Evolutionary conservation across 23 tunicate genomes (phyloP), one percentile per base, ranked within the genome.

Genomic region (Halocynthia aurantium): DNA sequence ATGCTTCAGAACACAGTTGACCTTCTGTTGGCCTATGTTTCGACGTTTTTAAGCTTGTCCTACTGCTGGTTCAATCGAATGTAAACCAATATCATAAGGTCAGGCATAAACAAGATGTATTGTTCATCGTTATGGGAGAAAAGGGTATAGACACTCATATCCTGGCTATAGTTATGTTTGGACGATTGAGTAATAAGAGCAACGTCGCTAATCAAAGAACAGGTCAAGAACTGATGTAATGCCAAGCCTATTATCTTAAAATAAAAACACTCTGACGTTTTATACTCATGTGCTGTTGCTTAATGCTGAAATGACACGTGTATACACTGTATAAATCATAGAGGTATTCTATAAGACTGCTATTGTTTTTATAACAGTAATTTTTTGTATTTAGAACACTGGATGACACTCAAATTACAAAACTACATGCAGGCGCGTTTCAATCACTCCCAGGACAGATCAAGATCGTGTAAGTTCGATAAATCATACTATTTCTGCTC

Each of bases 381-480:
- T 58, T 58, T 13, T 1, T 2, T 72, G 55, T 55, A 54, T 74
- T 13, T 64, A 74, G 78, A 13, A 54, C 56, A 22, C 19, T 74
- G 22, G 78, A 74, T 54, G 57, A 74, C 10, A 51, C 78, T 55
- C 66, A 54, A 74, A 74, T 74, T 8, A 12, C 62, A 7, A 62
- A 54, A 6, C 31, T 74, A 2, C n/a, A 8, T 51, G 18, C 60
- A 62, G 78, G 78, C 20, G 55, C 78, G 9, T 74, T 74, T 56
- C 7, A 54, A 12, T 20, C 50, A 51, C 78, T 74, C 8, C 78
- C 78, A 54, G 5, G 10, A 52, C 78, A 50, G 78, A 74, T 74
- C 31, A 74, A 74, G 31, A 74, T 56, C n/a, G 62, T 74, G 78
- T 74, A 74, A 53, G 78, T 54, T 54, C 9, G 6, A 20, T 65